Evolutionary conservation across 2,888 invertebrate genomes (phyloP).

Genomic region (Habrosyne pyritoides): DNA sequence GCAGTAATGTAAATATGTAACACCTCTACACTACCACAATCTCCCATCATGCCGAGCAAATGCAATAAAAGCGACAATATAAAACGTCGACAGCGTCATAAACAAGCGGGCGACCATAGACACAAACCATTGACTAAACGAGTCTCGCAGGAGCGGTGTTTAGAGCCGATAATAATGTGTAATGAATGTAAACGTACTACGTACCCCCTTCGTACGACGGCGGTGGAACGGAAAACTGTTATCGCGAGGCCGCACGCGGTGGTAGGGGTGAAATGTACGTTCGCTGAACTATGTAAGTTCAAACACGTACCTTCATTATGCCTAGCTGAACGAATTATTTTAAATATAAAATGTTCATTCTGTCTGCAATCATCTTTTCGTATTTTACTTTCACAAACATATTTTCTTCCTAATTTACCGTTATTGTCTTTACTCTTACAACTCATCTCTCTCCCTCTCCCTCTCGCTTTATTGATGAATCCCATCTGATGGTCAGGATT

Average conservation of each 20-base stretch:
- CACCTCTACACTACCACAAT: neutral
- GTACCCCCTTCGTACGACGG: conserved; percentile 39
- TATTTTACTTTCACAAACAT: too few species aligned
- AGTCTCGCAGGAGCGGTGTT: conserved; percentile 67
- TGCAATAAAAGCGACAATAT: conserved; percentile 19
- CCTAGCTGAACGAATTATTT: neutral
- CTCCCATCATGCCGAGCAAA: neutral
- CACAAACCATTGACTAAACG: conserved; percentile 66
- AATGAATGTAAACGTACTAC: conserved; percentile 71
- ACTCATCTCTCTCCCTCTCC: too few species aligned
- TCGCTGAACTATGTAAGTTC: neutral
- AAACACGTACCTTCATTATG: neutral
- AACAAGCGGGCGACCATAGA: conserved; percentile 44
- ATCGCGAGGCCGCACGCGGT: conserved; percentile 69
- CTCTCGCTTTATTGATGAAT: too few species aligned
- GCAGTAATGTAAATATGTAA: too few species aligned
- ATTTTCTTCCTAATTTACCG: neutral
- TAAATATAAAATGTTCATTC: neutral
- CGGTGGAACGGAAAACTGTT: conserved; percentile 64
- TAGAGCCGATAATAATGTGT: conserved; percentile 75
- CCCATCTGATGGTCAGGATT: too few species aligned
- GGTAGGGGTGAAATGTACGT: conserved; percentile 26
- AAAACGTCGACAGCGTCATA: conserved; percentile 28
- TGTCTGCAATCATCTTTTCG: neutral
- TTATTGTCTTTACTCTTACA: neutral